A percentile compares a stretch with the other conserved stretches of the same genome.
Conservation (phyloP, 2,888 invertebrate species). For the Archips xylosteana region DNA sequence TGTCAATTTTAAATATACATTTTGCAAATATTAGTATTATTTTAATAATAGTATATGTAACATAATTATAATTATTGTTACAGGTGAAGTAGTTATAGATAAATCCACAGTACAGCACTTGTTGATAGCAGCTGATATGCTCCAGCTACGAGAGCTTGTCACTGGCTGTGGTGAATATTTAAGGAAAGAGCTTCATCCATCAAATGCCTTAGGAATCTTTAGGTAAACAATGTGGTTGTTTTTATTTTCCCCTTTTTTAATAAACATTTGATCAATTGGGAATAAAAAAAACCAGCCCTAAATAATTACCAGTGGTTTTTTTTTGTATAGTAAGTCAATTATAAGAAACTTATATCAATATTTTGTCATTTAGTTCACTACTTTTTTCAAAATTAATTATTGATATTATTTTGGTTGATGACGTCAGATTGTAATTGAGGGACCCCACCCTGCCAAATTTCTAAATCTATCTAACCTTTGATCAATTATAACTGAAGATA, state of each 20-base stretch:
- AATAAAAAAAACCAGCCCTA: no score
- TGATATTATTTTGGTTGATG: no score
- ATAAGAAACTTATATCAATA: no score
- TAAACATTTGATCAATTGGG: not conserved
- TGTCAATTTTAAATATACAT: no score
- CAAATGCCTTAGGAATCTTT: conserved; percentile 95
- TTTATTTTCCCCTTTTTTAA: not conserved
- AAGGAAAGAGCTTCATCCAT: conserved; percentile 92
- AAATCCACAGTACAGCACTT: conserved; percentile 95
- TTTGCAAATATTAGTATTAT: not conserved
- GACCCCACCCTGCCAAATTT: no score
- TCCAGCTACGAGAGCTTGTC: conserved; percentile 92
- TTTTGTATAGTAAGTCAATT: no score
- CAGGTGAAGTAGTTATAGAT: conserved; percentile 88
- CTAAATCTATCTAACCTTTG: no score
- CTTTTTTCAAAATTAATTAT: no score
- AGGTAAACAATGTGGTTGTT: conserved; percentile 73
- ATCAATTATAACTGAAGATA: no score
- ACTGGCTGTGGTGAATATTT: conserved; percentile 94
- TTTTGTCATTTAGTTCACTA: no score
- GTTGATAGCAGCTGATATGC: conserved; percentile 96
- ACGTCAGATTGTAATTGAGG: no score
- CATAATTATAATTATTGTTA: not conserved
- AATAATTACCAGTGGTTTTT: no score
- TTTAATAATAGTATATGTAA: not conserved